Conservation (phyloP, 1,140 invertebrate genomes). For the Achroia grisella region DNA sequence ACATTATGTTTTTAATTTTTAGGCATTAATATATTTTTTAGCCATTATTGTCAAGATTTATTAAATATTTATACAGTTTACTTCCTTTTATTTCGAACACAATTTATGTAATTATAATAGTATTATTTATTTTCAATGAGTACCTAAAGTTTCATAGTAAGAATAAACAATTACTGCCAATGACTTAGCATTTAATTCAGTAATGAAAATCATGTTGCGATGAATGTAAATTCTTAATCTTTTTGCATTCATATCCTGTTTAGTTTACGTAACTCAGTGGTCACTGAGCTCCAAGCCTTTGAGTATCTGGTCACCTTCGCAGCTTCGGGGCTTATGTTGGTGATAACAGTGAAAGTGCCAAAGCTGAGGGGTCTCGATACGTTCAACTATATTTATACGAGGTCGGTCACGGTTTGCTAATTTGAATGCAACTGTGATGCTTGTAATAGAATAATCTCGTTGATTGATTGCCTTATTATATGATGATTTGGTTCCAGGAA, state of each 20-base stretch:
- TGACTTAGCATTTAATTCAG: no score
- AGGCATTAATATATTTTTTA: slow-evolving; percentile 1
- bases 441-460: slow-evolving; percentile 39
- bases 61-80: no score
- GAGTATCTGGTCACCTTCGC: slow-evolving; percentile 10
- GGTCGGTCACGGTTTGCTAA: slow-evolving; percentile 44
- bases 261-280: slow-evolving; percentile 12
- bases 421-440: slow-evolving; percentile 41
- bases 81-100: no score
- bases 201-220: background rate
- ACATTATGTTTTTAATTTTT: background rate
- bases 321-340: slow-evolving; percentile 9
- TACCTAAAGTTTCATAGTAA: no score
- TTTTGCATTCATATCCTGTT: slow-evolving; percentile 4
- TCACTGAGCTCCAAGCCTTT: background rate
- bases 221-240: background rate
- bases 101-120: no score
- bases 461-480: slow-evolving; percentile 54
- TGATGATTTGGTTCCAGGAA: slow-evolving; percentile 42
- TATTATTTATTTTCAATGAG: no score
- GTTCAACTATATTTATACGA: slow-evolving; percentile 33
- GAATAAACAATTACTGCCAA: no score
- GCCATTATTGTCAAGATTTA: no score
- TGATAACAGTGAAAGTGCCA: slow-evolving; percentile 48
- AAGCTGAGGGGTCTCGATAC: slow-evolving; percentile 18